A percentile compares a stretch with the other conserved stretches of the same genome.
These are phyloP conservation scores for Erpornis zantholeuca DNA, from an alignment of 2,113 vertebrate genomes.

Conservation along the genomic window DNA sequence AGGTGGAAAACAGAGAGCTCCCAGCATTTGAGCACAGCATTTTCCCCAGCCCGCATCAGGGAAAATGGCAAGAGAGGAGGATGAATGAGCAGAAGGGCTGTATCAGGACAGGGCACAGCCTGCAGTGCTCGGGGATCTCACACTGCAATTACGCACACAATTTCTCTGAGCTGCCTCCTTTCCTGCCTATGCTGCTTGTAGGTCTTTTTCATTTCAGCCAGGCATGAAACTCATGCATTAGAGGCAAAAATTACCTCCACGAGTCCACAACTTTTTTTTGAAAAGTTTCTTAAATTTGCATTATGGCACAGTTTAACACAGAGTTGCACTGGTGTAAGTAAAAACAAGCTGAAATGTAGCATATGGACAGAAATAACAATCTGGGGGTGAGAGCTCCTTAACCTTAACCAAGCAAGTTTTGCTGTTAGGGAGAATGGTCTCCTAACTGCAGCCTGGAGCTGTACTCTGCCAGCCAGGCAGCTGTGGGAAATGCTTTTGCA, in stretches of 20 bases:
- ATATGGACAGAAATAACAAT: not conserved
- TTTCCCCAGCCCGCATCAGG: not conserved
- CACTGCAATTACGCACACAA: fast-evolving
- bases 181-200: not conserved
- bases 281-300: not conserved
- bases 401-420: not conserved
- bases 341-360: slow-evolving; percentile 8
- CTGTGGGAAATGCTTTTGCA: slow-evolving; percentile 29
- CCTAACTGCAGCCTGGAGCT: not conserved
- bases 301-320: not conserved
- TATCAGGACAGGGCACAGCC: not conserved
- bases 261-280: not conserved
- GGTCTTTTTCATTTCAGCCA: not conserved
- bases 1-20: not conserved
- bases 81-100: not conserved
- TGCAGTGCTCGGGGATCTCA: not conserved
- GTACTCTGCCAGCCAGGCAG: not conserved
- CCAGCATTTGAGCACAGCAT: not conserved
- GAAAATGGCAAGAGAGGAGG: not conserved
- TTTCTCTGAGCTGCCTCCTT: not conserved
- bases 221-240: not conserved
- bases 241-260: not conserved
- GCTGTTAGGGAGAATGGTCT: not conserved
- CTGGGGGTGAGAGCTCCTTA: not conserved
- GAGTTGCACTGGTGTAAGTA: not conserved